Base-by-base conservation (phyloP, 2,888 invertebrate genomes). In the Drosophila atripex region DNA sequence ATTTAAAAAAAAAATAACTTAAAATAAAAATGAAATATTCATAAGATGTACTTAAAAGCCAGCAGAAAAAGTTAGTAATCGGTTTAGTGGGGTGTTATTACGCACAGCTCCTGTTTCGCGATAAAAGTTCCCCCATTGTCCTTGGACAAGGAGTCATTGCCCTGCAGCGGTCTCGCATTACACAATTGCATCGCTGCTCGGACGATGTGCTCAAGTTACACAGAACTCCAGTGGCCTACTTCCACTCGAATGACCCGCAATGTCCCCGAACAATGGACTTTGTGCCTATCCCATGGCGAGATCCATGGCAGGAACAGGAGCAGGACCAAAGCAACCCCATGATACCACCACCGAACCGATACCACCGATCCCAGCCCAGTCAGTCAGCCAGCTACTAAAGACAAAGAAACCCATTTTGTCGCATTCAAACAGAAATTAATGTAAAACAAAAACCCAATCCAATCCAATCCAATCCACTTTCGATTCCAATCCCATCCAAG, bases 341-440 rank as follows among this genome's bases (percentile, higher is more conserved):
- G 54, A 46, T 68, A 11, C 32, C 52, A 1, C n/a, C n/a, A n/a
- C n/a, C n/a, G n/a, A n/a, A n/a, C n/a, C 35, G 5, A 35, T 35
- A 35, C 35, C 7, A 32, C 30, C 21, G 56, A 52, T 64, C 66
- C 66, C 66, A 46, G 46, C 64, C 28, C 30, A 64, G 61, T 77
- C 76, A 56, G 46, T 76, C 76, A 54, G 18, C 18, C 18, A 2
- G 18, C 18, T 2, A 38, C 55, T 45, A 73, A 82, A 83, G 76
- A 83, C 82, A 83, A 83, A 83, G 84, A 76, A 79, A 84, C 71
- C 77, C 74, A 84, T 75, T 83, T 83, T 80, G 80, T 83, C 84
- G 82, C 84, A 77, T 76, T 73, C 71, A 75, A 80, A 76, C 80
- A 53, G 61, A 64, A 63, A 79, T 80, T 74, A 80, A 80, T 77